Evolutionary conservation across 2,888 invertebrate species (phyloP).

Genomic region (Baronia brevicornis): DNA sequence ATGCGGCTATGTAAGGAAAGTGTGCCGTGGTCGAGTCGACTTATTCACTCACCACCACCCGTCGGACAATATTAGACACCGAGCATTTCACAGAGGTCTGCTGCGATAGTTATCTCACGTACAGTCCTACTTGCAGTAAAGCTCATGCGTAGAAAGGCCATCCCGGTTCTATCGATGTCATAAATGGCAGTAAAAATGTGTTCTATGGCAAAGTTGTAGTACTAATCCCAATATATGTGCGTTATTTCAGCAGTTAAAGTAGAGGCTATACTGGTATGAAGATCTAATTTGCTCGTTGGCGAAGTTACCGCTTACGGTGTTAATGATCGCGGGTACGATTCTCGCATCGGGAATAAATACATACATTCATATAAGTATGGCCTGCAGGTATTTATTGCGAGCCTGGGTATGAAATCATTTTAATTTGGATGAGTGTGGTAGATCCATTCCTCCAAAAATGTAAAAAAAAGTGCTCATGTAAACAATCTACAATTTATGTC

Average conservation of each 20-base stretch:
- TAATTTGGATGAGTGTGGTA: no score
- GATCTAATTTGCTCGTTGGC: no score
- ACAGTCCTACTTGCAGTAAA: conserved; percentile 31
- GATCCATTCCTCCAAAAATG: no score
- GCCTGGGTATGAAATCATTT: no score
- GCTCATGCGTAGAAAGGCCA: conserved; percentile 9
- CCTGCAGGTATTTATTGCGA: no score
- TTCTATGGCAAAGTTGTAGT: conserved; percentile 9
- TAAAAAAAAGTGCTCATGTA: no score
- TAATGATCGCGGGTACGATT: no score
- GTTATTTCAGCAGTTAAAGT: conserved; percentile 1
- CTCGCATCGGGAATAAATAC: no score
- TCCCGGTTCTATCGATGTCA: conserved; percentile 4
- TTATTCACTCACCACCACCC: conserved; percentile 35
- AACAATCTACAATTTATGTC: no score
- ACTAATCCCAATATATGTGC: conserved; percentile 1
- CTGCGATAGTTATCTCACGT: conserved; percentile 43
- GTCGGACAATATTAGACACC: conserved; percentile 36
- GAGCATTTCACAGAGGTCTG: conserved; percentile 29
- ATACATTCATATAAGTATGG: no score
- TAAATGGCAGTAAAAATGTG: background rate
- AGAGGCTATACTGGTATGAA: conserved; percentile 4
- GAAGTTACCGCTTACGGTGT: no score
- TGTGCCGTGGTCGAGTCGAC: conserved; percentile 46
- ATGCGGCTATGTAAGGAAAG: conserved; percentile 59